Evolutionary conservation across 2,797 vertebrate species (phyloP).

Genomic region (Ambastaia sidthimunki): DNA sequence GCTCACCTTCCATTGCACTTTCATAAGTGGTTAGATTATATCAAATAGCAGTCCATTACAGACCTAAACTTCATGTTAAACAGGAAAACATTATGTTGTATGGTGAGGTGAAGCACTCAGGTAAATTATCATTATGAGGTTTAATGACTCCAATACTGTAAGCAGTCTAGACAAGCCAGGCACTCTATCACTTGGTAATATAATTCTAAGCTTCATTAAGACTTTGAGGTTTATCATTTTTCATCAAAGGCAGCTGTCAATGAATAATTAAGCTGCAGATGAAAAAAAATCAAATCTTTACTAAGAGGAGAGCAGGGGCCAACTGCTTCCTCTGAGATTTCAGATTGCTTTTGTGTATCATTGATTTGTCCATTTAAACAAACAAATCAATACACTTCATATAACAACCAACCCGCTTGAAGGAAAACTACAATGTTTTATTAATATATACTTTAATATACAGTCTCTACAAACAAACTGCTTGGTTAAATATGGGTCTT

Average conservation of each 20-base stretch:
- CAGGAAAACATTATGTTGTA: slow-evolving; percentile 37
- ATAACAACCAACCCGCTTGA: not conserved
- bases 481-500: not conserved
- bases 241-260: slow-evolving; percentile 83
- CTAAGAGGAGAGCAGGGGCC: slow-evolving; percentile 67
- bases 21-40: slow-evolving; percentile 15
- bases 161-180: slow-evolving; percentile 81
- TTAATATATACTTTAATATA: slow-evolving; percentile 6
- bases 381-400: slow-evolving; percentile 6
- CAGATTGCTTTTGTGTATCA: slow-evolving; percentile 64
- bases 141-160: slow-evolving; percentile 63
- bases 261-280: slow-evolving; percentile 83
- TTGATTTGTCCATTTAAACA: slow-evolving; percentile 9
- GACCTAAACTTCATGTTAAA: slow-evolving; percentile 29
- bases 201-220: slow-evolving; percentile 85
- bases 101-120: slow-evolving; percentile 45
- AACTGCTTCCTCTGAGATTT: slow-evolving; percentile 68
- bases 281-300: slow-evolving; percentile 78
- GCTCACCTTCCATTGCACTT: slow-evolving; percentile 11
- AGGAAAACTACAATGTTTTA: slow-evolving; percentile 7
- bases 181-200: slow-evolving; percentile 84
- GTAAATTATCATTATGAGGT: slow-evolving; percentile 43
- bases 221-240: slow-evolving; percentile 85
- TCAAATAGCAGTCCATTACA: slow-evolving; percentile 31
- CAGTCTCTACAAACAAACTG: not conserved